These are phyloP conservation scores for Macrosiphum euphorbiae DNA, from an alignment of 2,888 invertebrate species.

Conservation along the genomic window DNA sequence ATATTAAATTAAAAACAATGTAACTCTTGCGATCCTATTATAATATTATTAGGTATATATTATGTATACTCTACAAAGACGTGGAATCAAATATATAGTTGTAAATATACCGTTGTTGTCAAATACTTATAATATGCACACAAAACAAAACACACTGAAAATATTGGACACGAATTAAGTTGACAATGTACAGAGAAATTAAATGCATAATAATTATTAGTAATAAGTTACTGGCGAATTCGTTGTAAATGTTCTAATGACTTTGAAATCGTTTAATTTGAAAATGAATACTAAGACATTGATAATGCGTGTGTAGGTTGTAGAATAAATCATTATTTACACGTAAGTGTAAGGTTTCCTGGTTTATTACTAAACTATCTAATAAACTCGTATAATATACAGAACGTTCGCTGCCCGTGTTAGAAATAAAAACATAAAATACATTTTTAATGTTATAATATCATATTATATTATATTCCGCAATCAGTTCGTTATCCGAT, in stretches of 20 bases:
- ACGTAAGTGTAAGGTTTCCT: not conserved
- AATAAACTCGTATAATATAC: not conserved
- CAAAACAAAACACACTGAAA: not conserved
- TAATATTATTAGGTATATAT: too few relatives aligned
- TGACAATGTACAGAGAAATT: not conserved
- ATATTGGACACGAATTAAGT: not conserved
- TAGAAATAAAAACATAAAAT: not conserved
- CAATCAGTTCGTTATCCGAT: not conserved
- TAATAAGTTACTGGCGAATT: not conserved
- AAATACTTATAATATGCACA: not conserved
- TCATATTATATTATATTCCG: not conserved
- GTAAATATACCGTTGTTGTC: not conserved
- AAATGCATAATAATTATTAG: not conserved
- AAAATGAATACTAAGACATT: not conserved
- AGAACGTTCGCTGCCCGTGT: not conserved
- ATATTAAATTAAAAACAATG: not conserved
- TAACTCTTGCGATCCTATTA: not conserved
- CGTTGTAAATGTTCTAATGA: not conserved
- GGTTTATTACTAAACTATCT: not conserved
- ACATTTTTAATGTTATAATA: not conserved
- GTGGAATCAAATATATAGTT: not conserved
- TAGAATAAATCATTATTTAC: not conserved
- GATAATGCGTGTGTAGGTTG: not conserved
- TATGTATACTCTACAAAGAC: not conserved
- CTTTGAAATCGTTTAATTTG: not conserved